Conservation (phyloP, 1,140 invertebrate genomes). For the Euschistus heros region DNA sequence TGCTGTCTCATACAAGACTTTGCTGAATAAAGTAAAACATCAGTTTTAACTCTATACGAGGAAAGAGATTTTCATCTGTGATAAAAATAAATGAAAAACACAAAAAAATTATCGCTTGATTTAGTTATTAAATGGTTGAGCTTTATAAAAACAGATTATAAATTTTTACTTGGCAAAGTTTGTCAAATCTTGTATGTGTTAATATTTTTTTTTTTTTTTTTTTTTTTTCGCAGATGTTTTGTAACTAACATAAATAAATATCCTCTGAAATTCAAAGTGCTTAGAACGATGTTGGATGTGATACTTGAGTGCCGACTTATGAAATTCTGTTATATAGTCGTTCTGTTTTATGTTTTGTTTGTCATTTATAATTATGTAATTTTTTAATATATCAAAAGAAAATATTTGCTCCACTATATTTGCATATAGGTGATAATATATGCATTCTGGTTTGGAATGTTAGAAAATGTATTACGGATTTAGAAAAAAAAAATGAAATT, state of each 20-base stretch:
- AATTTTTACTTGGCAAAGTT: slow-evolving; percentile 1
- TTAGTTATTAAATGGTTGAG: slow-evolving; percentile 1
- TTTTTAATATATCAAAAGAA: neutral
- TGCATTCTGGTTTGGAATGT: slow-evolving; percentile 16
- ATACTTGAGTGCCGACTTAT: slow-evolving; percentile 25
- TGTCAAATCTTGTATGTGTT: neutral
- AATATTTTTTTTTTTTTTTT: slow-evolving; percentile 1
- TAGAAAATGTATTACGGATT: slow-evolving; percentile 5
- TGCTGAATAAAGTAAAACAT: no score
- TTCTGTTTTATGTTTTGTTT: neutral
- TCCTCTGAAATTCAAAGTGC: slow-evolving; percentile 23
- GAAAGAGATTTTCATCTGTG: slow-evolving; percentile 4
- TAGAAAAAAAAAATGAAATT: neutral
- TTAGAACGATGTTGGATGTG: slow-evolving; percentile 27
- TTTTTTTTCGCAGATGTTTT: neutral
- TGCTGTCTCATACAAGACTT: no score
- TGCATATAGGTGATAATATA: neutral
- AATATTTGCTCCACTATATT: slow-evolving; percentile 7
- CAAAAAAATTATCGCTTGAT: slow-evolving; percentile 1
- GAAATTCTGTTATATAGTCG: slow-evolving; percentile 15
- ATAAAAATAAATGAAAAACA: slow-evolving; percentile 1
- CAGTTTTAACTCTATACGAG: no score
- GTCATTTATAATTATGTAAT: neutral
- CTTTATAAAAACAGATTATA: slow-evolving; percentile 5
- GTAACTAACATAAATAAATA: slow-evolving; percentile 21